These are phyloP conservation scores for Phyllostomus hastatus DNA, from an alignment of 2,113 vertebrate genomes.

Conservation along the genomic window DNA sequence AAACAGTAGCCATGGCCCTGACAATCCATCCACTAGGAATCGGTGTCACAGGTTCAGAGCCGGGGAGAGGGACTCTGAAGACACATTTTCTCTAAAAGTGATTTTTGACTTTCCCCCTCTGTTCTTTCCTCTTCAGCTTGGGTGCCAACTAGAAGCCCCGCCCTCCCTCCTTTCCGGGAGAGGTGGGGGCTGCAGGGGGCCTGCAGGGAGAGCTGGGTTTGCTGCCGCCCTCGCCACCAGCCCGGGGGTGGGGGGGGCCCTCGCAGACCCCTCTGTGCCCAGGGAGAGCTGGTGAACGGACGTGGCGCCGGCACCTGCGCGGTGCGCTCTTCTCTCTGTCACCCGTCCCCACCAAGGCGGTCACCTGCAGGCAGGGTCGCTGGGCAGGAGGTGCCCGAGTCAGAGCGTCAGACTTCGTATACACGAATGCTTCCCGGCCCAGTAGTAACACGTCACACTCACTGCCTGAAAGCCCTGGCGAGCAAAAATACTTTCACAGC, in stretches of 20 bases:
- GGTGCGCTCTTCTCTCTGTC: too few species aligned
- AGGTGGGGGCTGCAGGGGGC: accelerated
- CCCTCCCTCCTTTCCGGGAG: not conserved
- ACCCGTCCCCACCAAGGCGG: accelerated
- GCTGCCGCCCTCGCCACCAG: accelerated
- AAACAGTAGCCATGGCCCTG: not conserved
- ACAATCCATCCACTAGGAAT: not conserved
- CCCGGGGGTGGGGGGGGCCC: too few species aligned
- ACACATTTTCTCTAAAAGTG: not conserved
- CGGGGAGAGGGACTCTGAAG: not conserved
- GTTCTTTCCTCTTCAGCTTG: not conserved
- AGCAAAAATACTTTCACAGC: not conserved
- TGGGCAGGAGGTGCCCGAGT: not conserved
- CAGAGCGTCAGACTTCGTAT: too few species aligned
- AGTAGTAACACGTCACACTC: too few species aligned
- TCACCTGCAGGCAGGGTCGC: not conserved
- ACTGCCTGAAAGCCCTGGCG: not conserved
- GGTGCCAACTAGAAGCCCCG: not conserved
- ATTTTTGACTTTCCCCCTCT: too few species aligned
- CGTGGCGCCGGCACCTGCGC: accelerated
- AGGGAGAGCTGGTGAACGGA: not conserved
- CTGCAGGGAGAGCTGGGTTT: not conserved
- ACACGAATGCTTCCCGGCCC: too few species aligned
- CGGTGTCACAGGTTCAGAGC: accelerated
- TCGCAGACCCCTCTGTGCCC: not conserved